Conservation (phyloP, 2,888 invertebrate species). For the Drosophila quinaria region DNA sequence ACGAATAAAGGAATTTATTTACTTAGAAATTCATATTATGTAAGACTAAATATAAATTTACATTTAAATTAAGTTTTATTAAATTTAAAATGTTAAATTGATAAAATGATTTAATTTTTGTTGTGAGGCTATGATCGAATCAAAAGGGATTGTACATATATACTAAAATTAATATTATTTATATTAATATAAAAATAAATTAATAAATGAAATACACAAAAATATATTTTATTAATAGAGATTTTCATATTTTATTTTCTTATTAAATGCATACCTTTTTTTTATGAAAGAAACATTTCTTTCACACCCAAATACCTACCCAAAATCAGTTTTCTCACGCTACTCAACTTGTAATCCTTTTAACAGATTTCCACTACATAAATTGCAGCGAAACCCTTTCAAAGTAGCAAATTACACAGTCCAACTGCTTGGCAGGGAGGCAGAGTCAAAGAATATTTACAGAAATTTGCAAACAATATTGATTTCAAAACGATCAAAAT, state of each 20-base stretch:
- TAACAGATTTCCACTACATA: slow-evolving; percentile 71
- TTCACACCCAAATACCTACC: background rate
- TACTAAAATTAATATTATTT: too few relatives aligned
- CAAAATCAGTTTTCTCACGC: slow-evolving; percentile 58
- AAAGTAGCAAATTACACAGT: slow-evolving; percentile 74
- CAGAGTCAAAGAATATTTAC: slow-evolving; percentile 54
- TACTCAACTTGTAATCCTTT: slow-evolving; percentile 42
- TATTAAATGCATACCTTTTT: background rate
- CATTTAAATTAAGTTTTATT: too few relatives aligned
- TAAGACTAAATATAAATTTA: too few relatives aligned
- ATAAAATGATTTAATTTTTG: too few relatives aligned
- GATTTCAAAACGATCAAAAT: slow-evolving; percentile 80
- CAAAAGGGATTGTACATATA: too few relatives aligned
- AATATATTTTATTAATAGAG: background rate
- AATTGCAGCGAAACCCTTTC: slow-evolving; percentile 41
- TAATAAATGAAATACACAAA: background rate
- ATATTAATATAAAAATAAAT: background rate
- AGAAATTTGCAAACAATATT: slow-evolving; percentile 80
- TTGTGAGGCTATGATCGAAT: too few relatives aligned
- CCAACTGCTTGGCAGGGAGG: slow-evolving; percentile 59
- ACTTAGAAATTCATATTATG: background rate
- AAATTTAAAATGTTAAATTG: too few relatives aligned
- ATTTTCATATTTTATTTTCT: background rate
- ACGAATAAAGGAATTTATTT: background rate
- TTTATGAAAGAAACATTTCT: background rate